Evolutionary conservation across 2,888 invertebrate genomes (phyloP).

Genomic region (Monoplex corrugatus): DNA sequence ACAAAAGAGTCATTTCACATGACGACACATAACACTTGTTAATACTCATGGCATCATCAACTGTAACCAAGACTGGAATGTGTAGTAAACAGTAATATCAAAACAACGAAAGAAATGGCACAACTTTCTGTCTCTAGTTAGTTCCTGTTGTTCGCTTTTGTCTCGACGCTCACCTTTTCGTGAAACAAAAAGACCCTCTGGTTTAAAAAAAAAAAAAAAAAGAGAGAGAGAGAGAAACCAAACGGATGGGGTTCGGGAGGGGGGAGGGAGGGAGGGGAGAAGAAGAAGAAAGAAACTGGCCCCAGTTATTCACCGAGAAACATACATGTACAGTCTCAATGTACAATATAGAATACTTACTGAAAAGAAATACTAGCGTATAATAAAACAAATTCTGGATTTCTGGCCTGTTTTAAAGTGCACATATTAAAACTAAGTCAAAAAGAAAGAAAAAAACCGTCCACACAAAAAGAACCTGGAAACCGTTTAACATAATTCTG

Average conservation of each 20-base stretch:
- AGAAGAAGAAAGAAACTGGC: neutral
- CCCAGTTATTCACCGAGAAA: neutral
- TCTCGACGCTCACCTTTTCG: no score
- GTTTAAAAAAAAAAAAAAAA: neutral
- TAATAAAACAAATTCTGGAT: no score
- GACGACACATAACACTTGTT: no score
- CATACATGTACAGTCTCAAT: no score
- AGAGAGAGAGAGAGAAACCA: neutral
- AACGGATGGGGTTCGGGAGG: neutral
- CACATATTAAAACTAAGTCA: no score
- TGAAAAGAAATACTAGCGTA: no score
- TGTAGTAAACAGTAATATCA: neutral
- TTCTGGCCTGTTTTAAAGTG: no score
- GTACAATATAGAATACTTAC: no score
- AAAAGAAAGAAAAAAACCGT: no score
- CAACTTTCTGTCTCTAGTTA: neutral
- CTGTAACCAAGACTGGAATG: neutral
- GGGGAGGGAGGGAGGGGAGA: neutral
- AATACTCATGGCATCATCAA: neutral
- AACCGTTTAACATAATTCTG: no score
- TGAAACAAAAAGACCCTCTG: neutral
- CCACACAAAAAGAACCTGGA: no score
- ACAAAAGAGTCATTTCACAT: no score
- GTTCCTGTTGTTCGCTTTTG: neutral
- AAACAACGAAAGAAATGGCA: neutral